Evolutionary conservation across 2,888 invertebrate species (phyloP).

Genomic region (Abrostola triplasia): DNA sequence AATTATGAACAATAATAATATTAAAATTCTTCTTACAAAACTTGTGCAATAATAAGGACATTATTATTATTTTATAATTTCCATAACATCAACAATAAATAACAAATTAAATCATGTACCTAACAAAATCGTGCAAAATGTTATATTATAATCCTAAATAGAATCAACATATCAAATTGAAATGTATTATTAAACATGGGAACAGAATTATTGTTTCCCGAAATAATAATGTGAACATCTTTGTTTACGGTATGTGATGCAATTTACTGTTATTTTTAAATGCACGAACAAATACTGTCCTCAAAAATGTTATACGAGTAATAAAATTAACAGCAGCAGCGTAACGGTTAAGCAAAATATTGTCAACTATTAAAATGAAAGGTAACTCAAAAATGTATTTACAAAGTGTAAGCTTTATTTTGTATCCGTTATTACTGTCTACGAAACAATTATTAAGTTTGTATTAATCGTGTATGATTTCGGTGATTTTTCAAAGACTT

Average conservation of each 20-base stretch:
- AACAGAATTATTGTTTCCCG: conserved; percentile 27
- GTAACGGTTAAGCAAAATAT: conserved; percentile 15
- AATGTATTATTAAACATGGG: conserved; percentile 21
- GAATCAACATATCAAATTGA: conserved; percentile 17
- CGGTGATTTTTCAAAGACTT: conserved; percentile 83
- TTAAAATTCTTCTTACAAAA: too few species aligned
- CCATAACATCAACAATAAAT: too few species aligned
- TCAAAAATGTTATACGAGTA: conserved; percentile 14
- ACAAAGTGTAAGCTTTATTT: conserved; percentile 21
- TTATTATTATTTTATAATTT: too few species aligned
- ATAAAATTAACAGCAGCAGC: conserved; percentile 7
- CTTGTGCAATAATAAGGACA: too few species aligned
- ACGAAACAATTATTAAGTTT: conserved; percentile 29
- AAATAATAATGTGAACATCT: conserved; percentile 25
- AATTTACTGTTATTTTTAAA: conserved; percentile 1
- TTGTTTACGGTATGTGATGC: conserved; percentile 9
- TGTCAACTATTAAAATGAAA: conserved; percentile 26
- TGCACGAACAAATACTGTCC: conserved; percentile 1
- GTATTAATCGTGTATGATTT: conserved; percentile 58
- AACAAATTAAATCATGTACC: too few species aligned
- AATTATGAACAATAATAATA: too few species aligned
- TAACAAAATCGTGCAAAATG: background rate
- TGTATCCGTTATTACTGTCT: conserved; percentile 19
- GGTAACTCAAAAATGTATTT: conserved; percentile 16
- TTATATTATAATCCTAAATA: background rate